Evolutionary conservation across 2,888 invertebrate species (phyloP).

Genomic region (Nudaria mundana): DNA sequence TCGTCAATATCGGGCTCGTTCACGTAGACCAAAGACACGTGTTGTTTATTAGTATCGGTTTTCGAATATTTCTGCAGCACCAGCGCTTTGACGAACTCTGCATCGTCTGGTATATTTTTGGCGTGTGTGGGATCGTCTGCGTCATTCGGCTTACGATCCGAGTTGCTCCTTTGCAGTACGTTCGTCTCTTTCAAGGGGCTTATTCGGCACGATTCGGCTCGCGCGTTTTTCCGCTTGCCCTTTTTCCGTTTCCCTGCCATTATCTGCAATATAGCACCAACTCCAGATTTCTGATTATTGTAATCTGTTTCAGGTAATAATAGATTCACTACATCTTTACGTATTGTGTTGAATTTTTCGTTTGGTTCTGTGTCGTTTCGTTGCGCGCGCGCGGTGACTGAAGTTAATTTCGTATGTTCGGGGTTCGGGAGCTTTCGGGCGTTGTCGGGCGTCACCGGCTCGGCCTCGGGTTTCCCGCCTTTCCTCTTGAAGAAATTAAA

Average conservation of each 20-base stretch:
- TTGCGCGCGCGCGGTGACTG: conserved; percentile 59
- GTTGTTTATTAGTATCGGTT: conserved; percentile 53
- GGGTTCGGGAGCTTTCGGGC: conserved; percentile 48
- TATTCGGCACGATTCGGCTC: conserved; percentile 55
- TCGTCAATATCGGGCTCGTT: conserved; percentile 62
- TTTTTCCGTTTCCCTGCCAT: conserved; percentile 70
- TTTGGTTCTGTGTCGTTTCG: conserved; percentile 31
- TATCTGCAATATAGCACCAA: conserved; percentile 66
- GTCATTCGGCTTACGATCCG: conserved; percentile 42
- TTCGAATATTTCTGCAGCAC: conserved; percentile 73
- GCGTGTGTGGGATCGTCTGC: conserved; percentile 45
- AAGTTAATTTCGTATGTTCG: conserved; percentile 36
- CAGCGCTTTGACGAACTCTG: conserved; percentile 69
- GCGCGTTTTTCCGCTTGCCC: conserved; percentile 48
- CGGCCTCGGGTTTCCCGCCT: conserved; percentile 65
- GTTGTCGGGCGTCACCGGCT: conserved; percentile 44
- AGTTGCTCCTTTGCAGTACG: conserved; percentile 50
- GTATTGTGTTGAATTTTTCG: conserved; percentile 49
- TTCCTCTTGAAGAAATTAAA: conserved; percentile 75
- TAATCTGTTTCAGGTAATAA: conserved; percentile 67
- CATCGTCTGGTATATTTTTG: conserved; percentile 61
- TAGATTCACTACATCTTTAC: conserved; percentile 75
- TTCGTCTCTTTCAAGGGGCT: conserved; percentile 56
- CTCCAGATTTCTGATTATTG: conserved; percentile 60
- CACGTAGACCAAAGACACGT: conserved; percentile 73